Percentiles rank a stretch among this genome's conserved stretches.
phyloP scores from a whole-genome alignment of 1,140 invertebrate species.

The Potamilus streckersoni region DNA sequence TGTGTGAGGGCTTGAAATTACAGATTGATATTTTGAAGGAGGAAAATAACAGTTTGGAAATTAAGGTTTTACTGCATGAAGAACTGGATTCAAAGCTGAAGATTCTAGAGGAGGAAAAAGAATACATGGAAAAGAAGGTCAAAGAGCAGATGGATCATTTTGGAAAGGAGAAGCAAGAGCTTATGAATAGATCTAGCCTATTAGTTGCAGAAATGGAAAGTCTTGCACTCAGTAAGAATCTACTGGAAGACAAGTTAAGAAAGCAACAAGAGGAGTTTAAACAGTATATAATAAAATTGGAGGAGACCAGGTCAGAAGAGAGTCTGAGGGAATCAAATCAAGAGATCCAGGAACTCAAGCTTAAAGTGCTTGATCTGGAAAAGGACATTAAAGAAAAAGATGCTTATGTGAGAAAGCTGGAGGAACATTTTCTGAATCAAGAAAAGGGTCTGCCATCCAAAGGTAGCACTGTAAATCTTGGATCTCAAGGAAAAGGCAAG shows the following conservation, averaged over 20 bases:
- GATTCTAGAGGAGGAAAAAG: constrained; percentile 4
- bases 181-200: constrained; percentile 30
- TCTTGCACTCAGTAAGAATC: neutral
- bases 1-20: neutral
- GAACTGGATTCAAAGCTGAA: neutral
- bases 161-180: constrained; percentile 32
- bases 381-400: constrained; percentile 42
- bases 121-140: constrained; percentile 15
- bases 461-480: too few relatives aligned
- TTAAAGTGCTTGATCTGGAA: constrained; percentile 27
- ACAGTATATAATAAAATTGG: neutral
- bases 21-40: neutral
- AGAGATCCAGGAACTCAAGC: constrained; percentile 29
- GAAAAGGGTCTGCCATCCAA: constrained; percentile 4
- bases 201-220: constrained; percentile 9
- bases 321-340: constrained; percentile 11
- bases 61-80: neutral
- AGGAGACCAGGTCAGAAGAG: constrained; percentile 21
- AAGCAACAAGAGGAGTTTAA: constrained; percentile 4
- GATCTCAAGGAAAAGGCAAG: too few relatives aligned
- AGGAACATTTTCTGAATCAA: constrained; percentile 39
- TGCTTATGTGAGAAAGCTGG: constrained; percentile 38
- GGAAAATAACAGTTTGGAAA: neutral
- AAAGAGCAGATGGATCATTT: constrained; percentile 26
- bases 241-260: constrained; percentile 16